phyloP scores from a whole-genome alignment of 2,113 vertebrate species.

The Verasper variegatus region DNA sequence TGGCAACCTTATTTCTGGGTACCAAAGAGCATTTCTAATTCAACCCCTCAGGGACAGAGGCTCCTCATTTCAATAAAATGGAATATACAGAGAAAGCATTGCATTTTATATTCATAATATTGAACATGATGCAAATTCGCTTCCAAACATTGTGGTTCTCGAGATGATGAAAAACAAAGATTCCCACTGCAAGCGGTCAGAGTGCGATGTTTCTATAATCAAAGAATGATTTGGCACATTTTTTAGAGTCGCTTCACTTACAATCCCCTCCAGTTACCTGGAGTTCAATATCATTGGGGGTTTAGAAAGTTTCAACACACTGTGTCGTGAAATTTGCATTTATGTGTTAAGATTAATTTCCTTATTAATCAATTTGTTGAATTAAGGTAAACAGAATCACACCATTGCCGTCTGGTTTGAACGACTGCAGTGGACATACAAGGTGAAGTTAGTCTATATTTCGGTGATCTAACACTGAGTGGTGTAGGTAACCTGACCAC shows the following conservation, averaged over 20 bases:
- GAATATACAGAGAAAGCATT: slow-evolving; percentile 38
- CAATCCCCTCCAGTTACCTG: neutral
- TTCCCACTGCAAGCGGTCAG: neutral
- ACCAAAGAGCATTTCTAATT: slow-evolving; percentile 47
- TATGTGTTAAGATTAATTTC: neutral
- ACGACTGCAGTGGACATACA: neutral
- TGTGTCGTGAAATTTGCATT: no score
- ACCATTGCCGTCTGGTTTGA: neutral
- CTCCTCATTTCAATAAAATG: slow-evolving; percentile 29
- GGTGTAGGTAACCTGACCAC: neutral
- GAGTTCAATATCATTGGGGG: neutral
- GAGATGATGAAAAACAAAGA: slow-evolving; percentile 27
- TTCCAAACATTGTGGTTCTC: neutral
- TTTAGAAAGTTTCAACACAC: no score
- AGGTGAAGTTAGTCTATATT: no score
- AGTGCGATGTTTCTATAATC: neutral
- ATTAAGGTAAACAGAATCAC: neutral
- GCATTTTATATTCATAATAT: slow-evolving; percentile 50
- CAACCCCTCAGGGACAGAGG: slow-evolving; percentile 35
- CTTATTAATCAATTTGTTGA: no score
- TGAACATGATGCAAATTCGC: slow-evolving; percentile 22
- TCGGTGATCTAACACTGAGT: no score
- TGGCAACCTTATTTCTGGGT: slow-evolving; percentile 55
- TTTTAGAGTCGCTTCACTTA: no score
- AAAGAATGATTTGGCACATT: neutral